phyloP scores from a whole-genome alignment of 2,888 invertebrate species.

The Acronicta leporina region DNA sequence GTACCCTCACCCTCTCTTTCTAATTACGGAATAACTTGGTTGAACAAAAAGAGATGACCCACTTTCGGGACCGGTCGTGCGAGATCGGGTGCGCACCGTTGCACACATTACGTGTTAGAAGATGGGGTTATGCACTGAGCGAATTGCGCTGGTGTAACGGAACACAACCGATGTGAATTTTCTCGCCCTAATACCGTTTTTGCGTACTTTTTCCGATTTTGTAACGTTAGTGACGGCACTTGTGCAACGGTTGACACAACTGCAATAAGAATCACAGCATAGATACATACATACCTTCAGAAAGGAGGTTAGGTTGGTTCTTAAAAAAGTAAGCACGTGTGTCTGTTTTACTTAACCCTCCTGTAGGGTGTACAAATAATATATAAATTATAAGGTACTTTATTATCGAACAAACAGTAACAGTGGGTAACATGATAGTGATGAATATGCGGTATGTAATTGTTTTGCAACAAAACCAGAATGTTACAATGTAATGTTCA shows the following conservation, averaged over 20 bases:
- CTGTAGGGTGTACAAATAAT: neutral
- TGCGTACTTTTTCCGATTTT: slow-evolving; percentile 80
- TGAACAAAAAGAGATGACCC: slow-evolving; percentile 89
- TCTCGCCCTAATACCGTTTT: slow-evolving; percentile 87
- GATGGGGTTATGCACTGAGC: slow-evolving; percentile 84
- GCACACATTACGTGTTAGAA: slow-evolving; percentile 87
- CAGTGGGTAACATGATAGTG: neutral
- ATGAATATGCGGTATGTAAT: slow-evolving; percentile 1
- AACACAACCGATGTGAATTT: slow-evolving; percentile 86
- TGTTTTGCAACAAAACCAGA: slow-evolving; percentile 4
- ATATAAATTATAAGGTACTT: neutral
- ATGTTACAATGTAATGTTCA: neutral
- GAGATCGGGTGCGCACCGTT: slow-evolving; percentile 87
- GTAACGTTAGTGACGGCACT: slow-evolving; percentile 71
- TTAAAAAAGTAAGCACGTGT: slow-evolving; percentile 47
- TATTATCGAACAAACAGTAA: slow-evolving; percentile 2
- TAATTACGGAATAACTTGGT: slow-evolving; percentile 87
- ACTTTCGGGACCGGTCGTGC: slow-evolving; percentile 87
- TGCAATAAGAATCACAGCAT: slow-evolving; percentile 62
- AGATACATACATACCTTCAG: slow-evolving; percentile 42
- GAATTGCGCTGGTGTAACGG: slow-evolving; percentile 80
- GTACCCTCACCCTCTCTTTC: slow-evolving; percentile 74
- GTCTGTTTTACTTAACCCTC: slow-evolving; percentile 26
- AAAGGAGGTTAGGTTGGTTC: slow-evolving; percentile 47
- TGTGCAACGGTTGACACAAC: slow-evolving; percentile 74